Evolutionary conservation across 2,113 vertebrate genomes (phyloP).

Genomic region (Scortum barcoo): DNA sequence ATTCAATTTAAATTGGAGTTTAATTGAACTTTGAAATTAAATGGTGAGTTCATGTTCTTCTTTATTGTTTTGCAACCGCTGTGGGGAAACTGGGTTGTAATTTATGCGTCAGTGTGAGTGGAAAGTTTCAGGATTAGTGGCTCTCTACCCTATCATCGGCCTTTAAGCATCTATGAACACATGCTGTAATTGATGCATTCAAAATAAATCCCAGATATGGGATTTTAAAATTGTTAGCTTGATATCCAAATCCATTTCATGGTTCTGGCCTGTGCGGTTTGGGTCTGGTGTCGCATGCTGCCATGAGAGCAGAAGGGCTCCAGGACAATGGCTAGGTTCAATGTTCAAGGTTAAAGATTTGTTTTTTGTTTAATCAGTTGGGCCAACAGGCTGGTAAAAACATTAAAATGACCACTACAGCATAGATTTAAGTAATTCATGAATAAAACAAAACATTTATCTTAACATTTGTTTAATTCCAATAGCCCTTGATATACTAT

Average conservation of each 20-base stretch:
- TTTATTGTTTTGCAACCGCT: slow-evolving; percentile 38
- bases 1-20: slow-evolving; percentile 12
- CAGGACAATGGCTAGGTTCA: slow-evolving; percentile 8
- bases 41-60: slow-evolving; percentile 23
- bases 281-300: background rate
- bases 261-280: slow-evolving; percentile 21
- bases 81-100: slow-evolving; percentile 30
- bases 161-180: slow-evolving; percentile 25
- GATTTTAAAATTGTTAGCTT: slow-evolving; percentile 43
- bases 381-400: background rate
- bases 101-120: slow-evolving; percentile 16
- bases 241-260: slow-evolving; percentile 29
- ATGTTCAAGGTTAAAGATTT: background rate
- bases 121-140: slow-evolving; percentile 39
- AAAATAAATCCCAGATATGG: slow-evolving; percentile 34
- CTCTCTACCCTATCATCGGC: slow-evolving; percentile 23
- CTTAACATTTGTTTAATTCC: background rate
- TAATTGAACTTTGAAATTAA: slow-evolving; percentile 45
- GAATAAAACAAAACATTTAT: background rate
- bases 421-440: background rate
- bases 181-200: slow-evolving; percentile 29
- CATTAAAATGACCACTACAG: background rate
- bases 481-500: background rate
- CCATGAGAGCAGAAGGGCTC: slow-evolving; percentile 23
- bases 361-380: background rate